Percentiles rank a stretch among this genome's conserved stretches.
These are phyloP conservation scores for Columba janthina DNA, from an alignment of 2,113 vertebrate genomes.

Conservation along the genomic window DNA sequence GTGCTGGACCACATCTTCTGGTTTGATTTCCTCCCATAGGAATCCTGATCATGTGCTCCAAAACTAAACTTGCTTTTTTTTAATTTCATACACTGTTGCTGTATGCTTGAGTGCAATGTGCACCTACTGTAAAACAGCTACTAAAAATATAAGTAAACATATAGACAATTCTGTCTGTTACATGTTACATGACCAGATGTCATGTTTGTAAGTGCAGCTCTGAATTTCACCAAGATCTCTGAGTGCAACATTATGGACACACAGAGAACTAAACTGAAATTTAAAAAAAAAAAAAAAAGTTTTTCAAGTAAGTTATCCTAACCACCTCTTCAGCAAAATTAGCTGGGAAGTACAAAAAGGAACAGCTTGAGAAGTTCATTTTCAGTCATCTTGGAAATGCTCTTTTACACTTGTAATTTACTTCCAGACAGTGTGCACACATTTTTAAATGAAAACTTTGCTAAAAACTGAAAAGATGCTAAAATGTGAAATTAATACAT, in stretches of 20 bases:
- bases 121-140: background rate
- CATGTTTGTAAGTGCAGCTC: background rate
- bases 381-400: constrained; percentile 66
- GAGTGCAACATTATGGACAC: background rate
- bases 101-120: too few relatives aligned
- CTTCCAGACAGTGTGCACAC: constrained; percentile 30
- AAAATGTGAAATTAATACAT: constrained; percentile 68
- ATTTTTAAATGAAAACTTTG: constrained; percentile 67
- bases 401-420: constrained; percentile 68
- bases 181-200: background rate
- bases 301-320: constrained; percentile 19
- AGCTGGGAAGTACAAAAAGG: constrained; percentile 41
- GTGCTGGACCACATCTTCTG: background rate
- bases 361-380: constrained; percentile 22
- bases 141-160: background rate
- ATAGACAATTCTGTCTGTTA: background rate
- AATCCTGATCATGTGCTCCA: background rate
- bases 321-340: constrained; percentile 19
- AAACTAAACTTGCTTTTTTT: background rate
- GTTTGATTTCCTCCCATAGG: background rate
- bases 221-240: background rate
- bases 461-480: constrained; percentile 65
- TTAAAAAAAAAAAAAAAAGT: background rate
- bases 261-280: background rate
- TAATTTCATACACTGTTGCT: background rate